A percentile compares a stretch with the other conserved stretches of the same genome.
Evolutionary conservation across 2,888 invertebrate genomes (phyloP).

Genomic region (Microplitis deprimator): DNA sequence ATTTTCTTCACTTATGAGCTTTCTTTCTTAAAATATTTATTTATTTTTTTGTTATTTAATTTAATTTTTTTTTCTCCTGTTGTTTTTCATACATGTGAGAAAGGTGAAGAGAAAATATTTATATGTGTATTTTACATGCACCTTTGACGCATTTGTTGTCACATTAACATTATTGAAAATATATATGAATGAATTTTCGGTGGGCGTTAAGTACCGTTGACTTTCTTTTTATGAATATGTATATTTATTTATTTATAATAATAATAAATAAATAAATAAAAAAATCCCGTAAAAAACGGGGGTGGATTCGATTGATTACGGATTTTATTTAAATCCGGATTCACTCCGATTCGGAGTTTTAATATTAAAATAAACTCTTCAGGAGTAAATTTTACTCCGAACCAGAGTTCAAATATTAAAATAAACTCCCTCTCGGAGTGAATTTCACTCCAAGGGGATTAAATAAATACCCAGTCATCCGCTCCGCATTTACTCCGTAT

Average conservation of each 20-base stretch:
- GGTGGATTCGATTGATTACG: background rate
- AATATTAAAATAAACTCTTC: too few relatives aligned
- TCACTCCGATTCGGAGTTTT: too few relatives aligned
- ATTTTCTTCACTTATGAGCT: background rate
- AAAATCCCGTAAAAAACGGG: background rate
- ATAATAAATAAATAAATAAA: background rate
- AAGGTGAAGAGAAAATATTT: background rate
- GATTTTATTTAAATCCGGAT: background rate
- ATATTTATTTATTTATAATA: background rate
- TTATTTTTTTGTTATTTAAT: background rate
- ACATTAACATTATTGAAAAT: constrained; percentile 42
- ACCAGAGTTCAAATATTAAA: too few relatives aligned
- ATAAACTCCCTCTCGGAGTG: too few relatives aligned
- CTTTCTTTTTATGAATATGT: constrained; percentile 19
- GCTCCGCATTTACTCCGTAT: too few relatives aligned
- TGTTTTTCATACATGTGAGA: background rate
- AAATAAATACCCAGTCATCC: too few relatives aligned
- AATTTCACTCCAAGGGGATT: too few relatives aligned
- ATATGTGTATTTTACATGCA: constrained; percentile 9
- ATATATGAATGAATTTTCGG: constrained; percentile 48
- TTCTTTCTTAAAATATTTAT: background rate
- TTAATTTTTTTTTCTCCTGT: background rate
- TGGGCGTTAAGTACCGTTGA: constrained; percentile 50
- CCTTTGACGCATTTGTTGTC: constrained; percentile 25
- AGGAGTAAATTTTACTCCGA: too few relatives aligned